Evolutionary conservation across 2,113 vertebrate genomes (phyloP), one percentile per base, ranked within the genome.

Genomic region (Engraulis encrasicolus): DNA sequence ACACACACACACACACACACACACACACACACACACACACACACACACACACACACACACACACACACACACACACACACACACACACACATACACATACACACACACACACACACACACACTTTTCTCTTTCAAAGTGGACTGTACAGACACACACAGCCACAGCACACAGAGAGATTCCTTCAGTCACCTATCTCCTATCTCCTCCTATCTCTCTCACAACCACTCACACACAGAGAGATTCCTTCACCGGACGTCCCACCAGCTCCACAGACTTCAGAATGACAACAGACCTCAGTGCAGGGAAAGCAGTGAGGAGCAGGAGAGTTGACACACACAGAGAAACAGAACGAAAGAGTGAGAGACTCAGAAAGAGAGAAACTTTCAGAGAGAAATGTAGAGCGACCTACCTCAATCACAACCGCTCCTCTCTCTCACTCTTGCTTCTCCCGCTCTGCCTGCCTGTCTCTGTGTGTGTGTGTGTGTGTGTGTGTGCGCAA

Each of bases 41-140:
- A 81, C 34, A 81, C 61, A 52, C 38, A 38, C 58, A 27, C 58
- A 66, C n/a, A 66, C 58, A 66, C 58, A 66, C n/a, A 66, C 58
- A 66, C 54, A 61, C 78, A 19, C 83, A 79, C 82, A 74, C 84
- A 81, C 74, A 78, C 80, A 81, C 79, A 48, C 54, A 71, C 83
- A 66, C 83, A 71, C 78, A 71, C 83, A 71, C 38, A 54, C 36
- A 48, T 79, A 85, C 61, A 40, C 83, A 50, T 37, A 38, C 83
- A 48, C 84, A 79, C 84, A 71, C 80, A 85, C 84, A 50, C 84
- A 86, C 85, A 74, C 85, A 74, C 80, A 82, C 81, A 74, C 81
- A 50, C 37, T 17, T 37, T 17, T 81, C 54, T 45, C 81, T 66
- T 19, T 27, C n/a, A 66, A 12, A 2, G 27, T 14, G 9, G 23